phyloP scores from a whole-genome alignment of 2,113 vertebrate genomes.

The Larimichthys crocea region DNA sequence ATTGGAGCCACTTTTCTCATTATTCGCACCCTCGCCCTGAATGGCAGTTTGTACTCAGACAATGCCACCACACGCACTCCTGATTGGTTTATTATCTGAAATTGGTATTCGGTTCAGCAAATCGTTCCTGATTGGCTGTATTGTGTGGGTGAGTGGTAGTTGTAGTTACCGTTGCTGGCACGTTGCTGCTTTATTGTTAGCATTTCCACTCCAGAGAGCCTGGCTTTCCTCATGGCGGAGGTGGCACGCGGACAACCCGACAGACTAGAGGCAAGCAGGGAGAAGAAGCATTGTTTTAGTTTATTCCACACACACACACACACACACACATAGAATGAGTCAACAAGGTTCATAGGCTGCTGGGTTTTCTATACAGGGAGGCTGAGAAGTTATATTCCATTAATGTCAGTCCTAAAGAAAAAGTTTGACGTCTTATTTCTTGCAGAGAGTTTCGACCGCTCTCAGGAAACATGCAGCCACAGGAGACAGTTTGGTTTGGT shows the following conservation, averaged over 20 bases:
- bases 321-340: neutral
- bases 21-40: slow-evolving; percentile 42
- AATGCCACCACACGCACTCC: slow-evolving; percentile 10
- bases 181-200: slow-evolving; percentile 97
- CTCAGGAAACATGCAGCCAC: neutral
- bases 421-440: neutral
- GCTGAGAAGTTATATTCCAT: neutral
- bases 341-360: neutral
- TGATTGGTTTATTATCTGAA: slow-evolving; percentile 67
- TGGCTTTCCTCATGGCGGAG: slow-evolving; percentile 98
- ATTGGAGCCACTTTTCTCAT: slow-evolving; percentile 40
- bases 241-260: slow-evolving; percentile 98
- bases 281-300: slow-evolving; percentile 41
- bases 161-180: slow-evolving; percentile 91
- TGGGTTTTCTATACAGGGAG: neutral
- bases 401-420: neutral
- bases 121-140: slow-evolving; percentile 58
- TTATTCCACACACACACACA: slow-evolving; percentile 11
- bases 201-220: slow-evolving; percentile 98
- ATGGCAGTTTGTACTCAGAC: slow-evolving; percentile 36
- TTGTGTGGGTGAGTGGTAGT: slow-evolving; percentile 52
- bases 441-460: neutral
- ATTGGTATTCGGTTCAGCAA: slow-evolving; percentile 51
- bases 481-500: neutral
- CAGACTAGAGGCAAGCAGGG: slow-evolving; percentile 85